Base-by-base conservation (phyloP, 2,113 vertebrate species). In the Lampris incognitus region DNA sequence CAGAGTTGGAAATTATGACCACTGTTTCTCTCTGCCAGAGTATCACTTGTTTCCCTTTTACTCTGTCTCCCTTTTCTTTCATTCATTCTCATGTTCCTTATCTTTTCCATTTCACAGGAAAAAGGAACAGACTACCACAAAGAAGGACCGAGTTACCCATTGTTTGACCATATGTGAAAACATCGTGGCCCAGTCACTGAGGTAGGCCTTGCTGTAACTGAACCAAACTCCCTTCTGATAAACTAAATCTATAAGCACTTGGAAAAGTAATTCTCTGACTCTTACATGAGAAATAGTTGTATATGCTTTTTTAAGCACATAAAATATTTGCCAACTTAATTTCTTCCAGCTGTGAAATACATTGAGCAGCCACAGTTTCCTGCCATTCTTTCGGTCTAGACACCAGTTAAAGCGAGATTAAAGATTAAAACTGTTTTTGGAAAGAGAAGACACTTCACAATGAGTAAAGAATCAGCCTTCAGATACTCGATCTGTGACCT, bases 141-240 rank as follows among this genome's bases (percentile, higher is more conserved):
- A 99, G 94, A 99, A 99, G 75, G 98, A 99, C 86, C 91, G 98
- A 4, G 98, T 99, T 80, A 97, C 95, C 75, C 97, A 99, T 65
- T 99, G 98, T 82, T 90, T 99, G 90, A 99, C 97, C 3, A 99
- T 99, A 94, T 99, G 97, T 87, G 98, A 99, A 91, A 99, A 97
- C 86, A 99, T 99, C 39, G 96, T 98, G 84, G 97, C 97, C 46
- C 98, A 98, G 81, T 97, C 97, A 37, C 91, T 99, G 88, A 98
- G 98, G 98, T 99, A 95, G 91, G 91, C 50, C 24, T 39, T 59
- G 10, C 3, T 65, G 24, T 24, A 39, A 38, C 50, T n/a, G 0
- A 62, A 55, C 1, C 50, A 5, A 74, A 42, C 39, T 6, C 1
- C n/a, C 24, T 5, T 38, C 50, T 44, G 11, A 37, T 54, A 24